These are phyloP conservation scores for Periphyllus acericola DNA, from an alignment of 2,888 invertebrate species.

Conservation along the genomic window DNA sequence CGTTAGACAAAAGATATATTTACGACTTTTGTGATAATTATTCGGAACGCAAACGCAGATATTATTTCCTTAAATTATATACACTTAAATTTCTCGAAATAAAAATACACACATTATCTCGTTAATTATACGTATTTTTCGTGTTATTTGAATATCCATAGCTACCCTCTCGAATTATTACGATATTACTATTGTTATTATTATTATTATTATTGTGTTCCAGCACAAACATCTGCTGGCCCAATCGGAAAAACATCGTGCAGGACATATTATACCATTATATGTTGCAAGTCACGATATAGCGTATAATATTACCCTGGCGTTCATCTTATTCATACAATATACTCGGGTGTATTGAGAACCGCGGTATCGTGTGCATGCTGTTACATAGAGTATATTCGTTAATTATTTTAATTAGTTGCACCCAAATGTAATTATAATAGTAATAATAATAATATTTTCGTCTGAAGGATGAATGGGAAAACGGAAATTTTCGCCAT, in stretches of 20 bases:
- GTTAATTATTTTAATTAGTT: slow-evolving; percentile 1
- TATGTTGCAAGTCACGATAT: slow-evolving; percentile 29
- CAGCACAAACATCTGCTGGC: background rate
- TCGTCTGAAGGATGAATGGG: too few species aligned
- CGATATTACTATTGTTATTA: background rate
- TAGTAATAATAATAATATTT: too few species aligned
- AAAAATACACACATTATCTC: background rate
- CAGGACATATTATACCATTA: background rate
- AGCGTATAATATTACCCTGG: background rate
- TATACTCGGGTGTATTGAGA: background rate
- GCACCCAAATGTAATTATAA: background rate
- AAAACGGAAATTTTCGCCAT: too few species aligned
- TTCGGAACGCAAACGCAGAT: background rate
- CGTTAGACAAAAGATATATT: background rate
- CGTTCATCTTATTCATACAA: background rate
- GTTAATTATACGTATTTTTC: background rate
- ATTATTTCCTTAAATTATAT: background rate
- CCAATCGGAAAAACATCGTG: background rate
- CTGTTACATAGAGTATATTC: background rate
- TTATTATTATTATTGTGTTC: background rate
- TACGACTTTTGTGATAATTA: background rate
- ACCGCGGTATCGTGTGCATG: background rate
- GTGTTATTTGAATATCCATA: background rate
- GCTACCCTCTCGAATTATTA: background rate
- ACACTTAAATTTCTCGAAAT: background rate